Evolutionary conservation across 2,113 vertebrate genomes (phyloP).

Genomic region (Corythornis vintsioides): DNA sequence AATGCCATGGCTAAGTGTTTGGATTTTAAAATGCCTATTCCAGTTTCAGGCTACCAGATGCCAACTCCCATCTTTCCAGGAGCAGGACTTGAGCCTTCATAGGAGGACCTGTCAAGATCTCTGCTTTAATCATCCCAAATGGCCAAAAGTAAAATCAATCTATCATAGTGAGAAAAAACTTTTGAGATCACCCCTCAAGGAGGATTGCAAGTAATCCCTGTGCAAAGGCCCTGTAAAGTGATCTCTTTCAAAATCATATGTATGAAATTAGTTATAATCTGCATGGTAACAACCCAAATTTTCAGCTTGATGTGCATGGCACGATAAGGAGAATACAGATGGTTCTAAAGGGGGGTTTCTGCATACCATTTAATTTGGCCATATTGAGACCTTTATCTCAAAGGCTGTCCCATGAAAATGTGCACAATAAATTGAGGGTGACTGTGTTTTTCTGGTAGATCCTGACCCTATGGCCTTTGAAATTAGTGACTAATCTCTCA

Average conservation of each 20-base stretch:
- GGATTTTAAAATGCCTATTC: conserved; percentile 38
- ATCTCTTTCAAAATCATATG: conserved; percentile 76
- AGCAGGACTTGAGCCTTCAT: conserved; percentile 41
- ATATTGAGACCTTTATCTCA: not conserved
- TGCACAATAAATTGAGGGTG: conserved; percentile 20
- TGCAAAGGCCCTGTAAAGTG: conserved; percentile 72
- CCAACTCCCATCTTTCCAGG: conserved; percentile 37
- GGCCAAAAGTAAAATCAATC: conserved; percentile 56
- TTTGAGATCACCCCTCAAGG: conserved; percentile 66
- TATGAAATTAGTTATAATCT: conserved; percentile 76
- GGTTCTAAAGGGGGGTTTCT: not conserved
- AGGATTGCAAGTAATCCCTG: conserved; percentile 72
- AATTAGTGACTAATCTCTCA: conserved; percentile 40
- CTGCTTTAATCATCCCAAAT: conserved; percentile 56
- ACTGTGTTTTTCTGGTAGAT: conserved; percentile 25
- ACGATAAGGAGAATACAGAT: conserved; percentile 62
- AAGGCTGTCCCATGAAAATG: not conserved
- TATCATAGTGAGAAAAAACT: conserved; percentile 62
- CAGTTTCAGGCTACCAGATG: conserved; percentile 42
- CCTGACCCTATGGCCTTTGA: conserved; percentile 33
- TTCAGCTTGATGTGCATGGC: conserved; percentile 57
- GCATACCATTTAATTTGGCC: not conserved
- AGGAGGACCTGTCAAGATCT: conserved; percentile 44
- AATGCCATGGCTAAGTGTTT: conserved; percentile 23
- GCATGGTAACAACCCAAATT: conserved; percentile 70